Evolutionary conservation across 2,888 invertebrate genomes (phyloP).

Genomic region (Gandaritis pyraliata): DNA sequence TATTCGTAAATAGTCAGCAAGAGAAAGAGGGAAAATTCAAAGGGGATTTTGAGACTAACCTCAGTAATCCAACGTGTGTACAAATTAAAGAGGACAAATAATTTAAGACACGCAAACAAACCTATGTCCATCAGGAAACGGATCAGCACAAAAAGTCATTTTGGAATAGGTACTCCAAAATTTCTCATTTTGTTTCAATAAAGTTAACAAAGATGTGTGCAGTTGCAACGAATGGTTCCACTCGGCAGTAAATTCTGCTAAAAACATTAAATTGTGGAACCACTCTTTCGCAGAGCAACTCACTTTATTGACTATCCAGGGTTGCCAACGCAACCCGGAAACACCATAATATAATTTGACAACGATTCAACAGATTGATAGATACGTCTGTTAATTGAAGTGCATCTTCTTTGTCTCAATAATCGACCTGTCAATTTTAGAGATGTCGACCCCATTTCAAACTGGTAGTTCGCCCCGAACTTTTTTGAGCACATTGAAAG

Average conservation of each 20-base stretch:
- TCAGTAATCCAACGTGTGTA: too few relatives aligned
- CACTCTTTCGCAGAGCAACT: conserved; percentile 14
- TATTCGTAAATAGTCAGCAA: too few relatives aligned
- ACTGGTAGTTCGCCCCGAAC: too few relatives aligned
- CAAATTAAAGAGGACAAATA: too few relatives aligned
- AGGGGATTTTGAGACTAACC: too few relatives aligned
- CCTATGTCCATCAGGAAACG: too few relatives aligned
- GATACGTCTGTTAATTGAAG: not conserved
- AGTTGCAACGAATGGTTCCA: conserved; percentile 31
- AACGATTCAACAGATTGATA: not conserved
- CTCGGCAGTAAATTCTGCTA: conserved; percentile 20
- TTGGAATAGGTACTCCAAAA: not conserved
- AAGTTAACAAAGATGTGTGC: conserved; percentile 21
- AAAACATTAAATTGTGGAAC: conserved; percentile 23
- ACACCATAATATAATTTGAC: not conserved
- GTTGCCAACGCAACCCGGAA: not conserved
- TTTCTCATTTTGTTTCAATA: conserved; percentile 29
- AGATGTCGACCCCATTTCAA: too few relatives aligned
- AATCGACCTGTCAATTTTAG: too few relatives aligned
- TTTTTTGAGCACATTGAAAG: too few relatives aligned
- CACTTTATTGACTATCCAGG: conserved; percentile 7
- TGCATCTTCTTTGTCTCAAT: not conserved
- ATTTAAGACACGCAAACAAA: too few relatives aligned
- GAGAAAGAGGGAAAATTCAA: too few relatives aligned
- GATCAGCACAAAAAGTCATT: not conserved